These are phyloP conservation scores for Catalaphyllia jardinei DNA, from an alignment of 64 coral and sea anemone genomes.

Conservation along the genomic window DNA sequence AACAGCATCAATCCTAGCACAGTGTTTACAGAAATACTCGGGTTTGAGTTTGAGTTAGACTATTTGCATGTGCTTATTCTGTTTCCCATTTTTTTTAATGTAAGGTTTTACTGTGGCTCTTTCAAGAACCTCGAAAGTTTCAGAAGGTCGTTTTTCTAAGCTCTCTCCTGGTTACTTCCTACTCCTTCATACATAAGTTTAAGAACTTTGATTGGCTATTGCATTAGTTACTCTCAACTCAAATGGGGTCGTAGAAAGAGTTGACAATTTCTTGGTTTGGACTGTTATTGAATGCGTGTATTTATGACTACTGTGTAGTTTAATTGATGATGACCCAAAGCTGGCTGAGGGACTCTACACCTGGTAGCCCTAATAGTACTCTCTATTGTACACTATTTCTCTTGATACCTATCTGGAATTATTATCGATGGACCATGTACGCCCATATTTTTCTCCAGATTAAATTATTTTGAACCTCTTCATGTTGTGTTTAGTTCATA, in stretches of 20 bases:
- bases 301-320: slow-evolving; percentile 54
- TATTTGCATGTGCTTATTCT: neutral
- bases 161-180: too few species aligned
- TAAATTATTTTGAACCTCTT: slow-evolving; percentile 61
- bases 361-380: slow-evolving; percentile 28
- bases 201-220: neutral
- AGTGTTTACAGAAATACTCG: neutral
- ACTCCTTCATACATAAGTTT: neutral
- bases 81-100: neutral
- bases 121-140: neutral
- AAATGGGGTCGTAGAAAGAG: slow-evolving; percentile 8
- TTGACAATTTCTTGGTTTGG: slow-evolving; percentile 16
- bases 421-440: slow-evolving; percentile 34
- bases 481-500: neutral
- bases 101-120: neutral
- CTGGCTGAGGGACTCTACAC: slow-evolving; percentile 44
- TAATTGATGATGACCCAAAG: slow-evolving; percentile 38
- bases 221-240: neutral
- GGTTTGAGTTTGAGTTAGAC: slow-evolving; percentile 22
- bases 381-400: slow-evolving; percentile 27
- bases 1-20: slow-evolving; percentile 32
- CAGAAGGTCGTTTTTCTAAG: too few species aligned
- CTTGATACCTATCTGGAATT: slow-evolving; percentile 44
- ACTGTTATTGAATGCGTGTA: slow-evolving; percentile 20
- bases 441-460: slow-evolving; percentile 73